A percentile compares a stretch with the other conserved stretches of the same genome.
Evolutionary conservation across 23 tunicate species (phyloP).

Genomic region (Ascidia mentula): DNA sequence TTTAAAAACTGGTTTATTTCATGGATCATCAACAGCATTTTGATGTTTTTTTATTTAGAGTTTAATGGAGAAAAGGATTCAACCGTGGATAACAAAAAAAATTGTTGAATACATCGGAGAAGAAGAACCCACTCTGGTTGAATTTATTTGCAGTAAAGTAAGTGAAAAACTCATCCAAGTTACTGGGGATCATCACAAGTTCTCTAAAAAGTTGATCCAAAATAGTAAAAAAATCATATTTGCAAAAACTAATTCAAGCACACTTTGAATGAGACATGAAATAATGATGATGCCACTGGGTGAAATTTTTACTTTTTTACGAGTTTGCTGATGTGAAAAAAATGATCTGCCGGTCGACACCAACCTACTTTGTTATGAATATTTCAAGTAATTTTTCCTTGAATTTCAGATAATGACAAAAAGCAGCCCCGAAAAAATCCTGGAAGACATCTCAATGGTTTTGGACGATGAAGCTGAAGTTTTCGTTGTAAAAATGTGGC

Average conservation of each 20-base stretch:
- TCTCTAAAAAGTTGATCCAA: background rate
- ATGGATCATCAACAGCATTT: background rate
- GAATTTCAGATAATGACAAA: slow-evolving; percentile 63
- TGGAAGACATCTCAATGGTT: slow-evolving; percentile 90
- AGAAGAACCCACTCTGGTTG: slow-evolving; percentile 97
- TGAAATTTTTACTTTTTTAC: too few species aligned
- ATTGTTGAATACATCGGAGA: slow-evolving; percentile 95
- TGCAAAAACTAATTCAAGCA: too few species aligned
- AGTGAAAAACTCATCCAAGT: background rate
- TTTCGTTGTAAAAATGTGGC: slow-evolving; percentile 98
- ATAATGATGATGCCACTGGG: too few species aligned
- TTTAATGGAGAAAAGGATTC: slow-evolving; percentile 89
- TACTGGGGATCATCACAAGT: background rate
- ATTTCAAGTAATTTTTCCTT: background rate
- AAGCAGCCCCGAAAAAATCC: slow-evolving; percentile 80
- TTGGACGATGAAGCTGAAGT: slow-evolving; percentile 99
- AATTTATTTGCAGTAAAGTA: slow-evolving; percentile 94
- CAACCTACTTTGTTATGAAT: background rate
- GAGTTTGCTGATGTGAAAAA: too few species aligned
- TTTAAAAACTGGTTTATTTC: background rate
- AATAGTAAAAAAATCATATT: background rate
- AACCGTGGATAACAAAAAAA: slow-evolving; percentile 97
- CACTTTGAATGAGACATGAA: too few species aligned
- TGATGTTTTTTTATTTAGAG: background rate
- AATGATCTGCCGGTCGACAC: too few species aligned